Conservation (phyloP, 2,797 vertebrate species). For the Selene dorsalis region DNA sequence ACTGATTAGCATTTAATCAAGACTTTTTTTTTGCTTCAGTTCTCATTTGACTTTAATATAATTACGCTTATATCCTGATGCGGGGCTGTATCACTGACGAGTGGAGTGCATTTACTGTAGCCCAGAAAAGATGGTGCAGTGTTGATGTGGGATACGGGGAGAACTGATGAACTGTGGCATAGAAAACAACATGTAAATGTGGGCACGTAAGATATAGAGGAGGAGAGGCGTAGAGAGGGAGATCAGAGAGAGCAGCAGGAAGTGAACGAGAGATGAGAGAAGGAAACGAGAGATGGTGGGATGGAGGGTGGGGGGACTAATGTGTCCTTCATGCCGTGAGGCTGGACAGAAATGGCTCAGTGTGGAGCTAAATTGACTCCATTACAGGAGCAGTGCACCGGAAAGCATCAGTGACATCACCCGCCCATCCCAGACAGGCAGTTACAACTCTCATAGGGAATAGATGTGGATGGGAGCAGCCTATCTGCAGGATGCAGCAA, state of each 20-base stretch:
- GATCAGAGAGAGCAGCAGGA: constrained; percentile 44
- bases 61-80: constrained; percentile 33
- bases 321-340: constrained; percentile 80
- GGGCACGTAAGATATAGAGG: constrained; percentile 13
- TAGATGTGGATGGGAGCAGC: constrained; percentile 43
- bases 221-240: constrained; percentile 21
- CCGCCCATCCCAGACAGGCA: constrained; percentile 71
- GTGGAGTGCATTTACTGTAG: constrained; percentile 38
- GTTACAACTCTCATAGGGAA: constrained; percentile 65
- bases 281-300: constrained; percentile 45
- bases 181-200: constrained; percentile 63
- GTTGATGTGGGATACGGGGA: constrained; percentile 17
- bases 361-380: constrained; percentile 82
- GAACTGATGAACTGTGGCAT: constrained; percentile 49
- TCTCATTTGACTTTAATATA: constrained; percentile 46
- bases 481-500: constrained; percentile 57
- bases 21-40: constrained; percentile 25
- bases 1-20: constrained; percentile 57
- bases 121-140: constrained; percentile 9
- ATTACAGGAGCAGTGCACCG: constrained; percentile 79
- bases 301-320: constrained; percentile 63
- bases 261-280: constrained; percentile 43
- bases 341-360: constrained; percentile 78
- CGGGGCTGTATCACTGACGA: constrained; percentile 26
- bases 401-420: constrained; percentile 83